Evolutionary conservation across 1,140 invertebrate genomes (phyloP).

Genomic region (Glomeris maerens): DNA sequence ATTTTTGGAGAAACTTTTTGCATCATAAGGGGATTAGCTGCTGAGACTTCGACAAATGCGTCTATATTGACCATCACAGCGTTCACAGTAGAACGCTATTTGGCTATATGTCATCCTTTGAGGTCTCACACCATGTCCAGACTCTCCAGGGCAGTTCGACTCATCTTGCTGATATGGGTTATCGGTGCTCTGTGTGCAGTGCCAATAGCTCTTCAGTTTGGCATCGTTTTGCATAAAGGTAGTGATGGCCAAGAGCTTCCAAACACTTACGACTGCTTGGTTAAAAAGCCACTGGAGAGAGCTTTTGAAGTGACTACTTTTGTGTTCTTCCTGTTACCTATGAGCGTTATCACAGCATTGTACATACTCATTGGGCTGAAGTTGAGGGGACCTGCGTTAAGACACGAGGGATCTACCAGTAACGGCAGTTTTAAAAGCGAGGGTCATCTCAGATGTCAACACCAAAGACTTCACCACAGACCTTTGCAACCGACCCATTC

Average conservation of each 20-base stretch:
- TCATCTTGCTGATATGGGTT: conserved; percentile 32
- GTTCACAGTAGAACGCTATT: conserved; percentile 34
- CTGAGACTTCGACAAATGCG: conserved; percentile 28
- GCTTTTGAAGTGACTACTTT: conserved; percentile 69
- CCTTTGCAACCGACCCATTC: too few species aligned
- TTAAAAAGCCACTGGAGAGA: conserved; percentile 27
- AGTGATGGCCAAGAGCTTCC: not conserved
- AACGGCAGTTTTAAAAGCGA: too few species aligned
- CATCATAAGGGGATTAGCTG: conserved; percentile 60
- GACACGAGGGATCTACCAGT: too few species aligned
- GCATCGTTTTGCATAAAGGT: conserved; percentile 16
- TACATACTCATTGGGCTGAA: conserved; percentile 66
- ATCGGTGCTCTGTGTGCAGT: conserved; percentile 19
- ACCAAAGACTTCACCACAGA: too few species aligned
- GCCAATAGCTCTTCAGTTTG: conserved; percentile 42
- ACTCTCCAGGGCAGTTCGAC: conserved; percentile 30
- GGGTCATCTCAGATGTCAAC: too few species aligned
- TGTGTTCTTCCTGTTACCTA: conserved; percentile 68
- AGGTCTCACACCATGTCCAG: conserved; percentile 31
- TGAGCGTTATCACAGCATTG: conserved; percentile 66
- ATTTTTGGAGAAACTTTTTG: conserved; percentile 74
- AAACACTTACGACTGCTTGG: not conserved
- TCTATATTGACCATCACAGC: conserved; percentile 34
- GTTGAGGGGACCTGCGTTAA: conserved; percentile 40
- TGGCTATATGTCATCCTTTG: conserved; percentile 34